Evolutionary conservation across 2,888 invertebrate genomes (phyloP), one percentile per base, ranked within the genome.

Genomic region (Hololepta plana): DNA sequence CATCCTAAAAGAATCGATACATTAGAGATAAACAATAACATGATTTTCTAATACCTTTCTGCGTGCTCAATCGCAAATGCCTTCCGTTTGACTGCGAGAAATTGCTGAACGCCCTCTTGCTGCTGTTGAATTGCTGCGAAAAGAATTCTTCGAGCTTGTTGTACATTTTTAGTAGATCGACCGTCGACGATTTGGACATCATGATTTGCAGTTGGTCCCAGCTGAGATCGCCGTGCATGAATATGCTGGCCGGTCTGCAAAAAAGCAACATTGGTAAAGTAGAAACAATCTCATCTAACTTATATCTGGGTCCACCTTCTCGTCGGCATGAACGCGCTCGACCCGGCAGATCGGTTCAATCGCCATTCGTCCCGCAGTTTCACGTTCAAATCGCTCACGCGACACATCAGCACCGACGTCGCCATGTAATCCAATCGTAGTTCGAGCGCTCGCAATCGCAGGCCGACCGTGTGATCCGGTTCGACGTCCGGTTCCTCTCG

Each of bases 171-270:
- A 93, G 61, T 32, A 98, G 62, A 59, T 98, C 96, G 0, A 90
- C 88, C 0, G 95, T 93, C 2, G 96, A 98, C 24, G 90, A 90
- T 53, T 90, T 84, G 4, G 87, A 88, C 49, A 98, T 93, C 67
- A 98, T 80, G 42, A 96, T 69, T 60, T 98, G 95, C 21, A 96
- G 64, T 47, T 85, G 93, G 49, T 91, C 88, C 96, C 96, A 98
- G 34, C 73, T 72, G 27, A 95, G 62, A 40, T 85, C 82, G 20
- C 88, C 88, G 50, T 91, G 87, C 47, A 90, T 76, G 43, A 91
- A 82, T 43, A 93, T 84, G 44, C 81, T 72, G 0, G 88, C 85
- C 3, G 87, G 82, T 37, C 82, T 72, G 44, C 26, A 46, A 48
- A 32, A 32, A 34, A 24, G 12, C 7, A 32, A 21, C 4, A 24